These are phyloP conservation scores for Falco punctatus DNA, from an alignment of 2,113 vertebrate species.

Conservation along the genomic window DNA sequence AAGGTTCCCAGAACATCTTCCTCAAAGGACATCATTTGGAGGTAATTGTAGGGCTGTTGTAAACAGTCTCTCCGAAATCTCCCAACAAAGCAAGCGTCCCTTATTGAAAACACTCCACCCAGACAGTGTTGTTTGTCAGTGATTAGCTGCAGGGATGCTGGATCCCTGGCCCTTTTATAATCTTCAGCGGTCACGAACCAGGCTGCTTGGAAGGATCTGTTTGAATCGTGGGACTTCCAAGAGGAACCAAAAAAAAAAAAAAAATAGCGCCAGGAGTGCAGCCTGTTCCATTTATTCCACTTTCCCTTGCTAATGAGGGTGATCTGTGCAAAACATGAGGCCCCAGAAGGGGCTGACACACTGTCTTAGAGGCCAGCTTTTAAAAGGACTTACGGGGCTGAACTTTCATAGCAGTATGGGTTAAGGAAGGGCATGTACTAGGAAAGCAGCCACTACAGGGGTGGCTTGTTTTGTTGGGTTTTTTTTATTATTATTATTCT, in stretches of 20 bases:
- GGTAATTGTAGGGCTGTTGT: neutral
- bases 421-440: neutral
- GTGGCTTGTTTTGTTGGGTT: too few relatives aligned
- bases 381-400: rapidly evolving
- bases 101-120: conserved; percentile 27
- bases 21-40: neutral
- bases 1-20: neutral
- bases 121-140: neutral
- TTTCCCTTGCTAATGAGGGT: conserved; percentile 42
- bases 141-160: neutral
- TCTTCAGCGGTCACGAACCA: neutral
- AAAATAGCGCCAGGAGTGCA: neutral
- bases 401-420: rapidly evolving
- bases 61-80: neutral
- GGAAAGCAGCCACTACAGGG: neutral
- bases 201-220: neutral
- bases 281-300: conserved; percentile 7
- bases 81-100: neutral
- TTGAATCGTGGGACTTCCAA: neutral
- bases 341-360: conserved; percentile 1
- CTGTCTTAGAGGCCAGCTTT: neutral
- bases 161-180: neutral
- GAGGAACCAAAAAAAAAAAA: neutral
- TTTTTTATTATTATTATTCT: too few relatives aligned
- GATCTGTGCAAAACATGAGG: conserved; percentile 44